Percentiles rank a stretch among this genome's conserved stretches.
phyloP scores from a whole-genome alignment of 2,888 invertebrate species.

The Leptinotarsa tumamoca region DNA sequence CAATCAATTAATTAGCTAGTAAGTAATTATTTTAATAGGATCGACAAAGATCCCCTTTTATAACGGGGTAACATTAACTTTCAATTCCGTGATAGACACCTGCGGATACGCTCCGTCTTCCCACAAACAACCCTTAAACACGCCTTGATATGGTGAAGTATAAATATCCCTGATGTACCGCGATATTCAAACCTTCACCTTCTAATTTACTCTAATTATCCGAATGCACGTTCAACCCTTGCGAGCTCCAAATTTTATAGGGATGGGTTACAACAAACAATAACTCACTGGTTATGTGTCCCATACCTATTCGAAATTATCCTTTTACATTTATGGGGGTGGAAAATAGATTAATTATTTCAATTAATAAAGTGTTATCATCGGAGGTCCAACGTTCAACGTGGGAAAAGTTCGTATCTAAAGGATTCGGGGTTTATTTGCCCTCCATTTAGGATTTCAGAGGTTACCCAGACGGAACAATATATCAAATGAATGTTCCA shows the following conservation, averaged over 20 bases:
- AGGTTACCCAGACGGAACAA: too few species aligned
- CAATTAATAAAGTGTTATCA: constrained; percentile 14
- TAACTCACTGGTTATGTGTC: constrained; percentile 6
- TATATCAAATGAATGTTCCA: too few species aligned
- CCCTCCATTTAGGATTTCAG: too few species aligned
- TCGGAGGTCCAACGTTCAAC: neutral
- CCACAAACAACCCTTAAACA: neutral
- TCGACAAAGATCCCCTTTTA: too few species aligned
- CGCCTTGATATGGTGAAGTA: neutral
- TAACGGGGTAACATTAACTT: neutral
- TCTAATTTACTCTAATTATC: constrained; percentile 3
- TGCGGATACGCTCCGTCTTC: neutral
- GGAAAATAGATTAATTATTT: constrained; percentile 14
- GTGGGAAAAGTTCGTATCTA: neutral
- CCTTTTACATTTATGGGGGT: constrained; percentile 7
- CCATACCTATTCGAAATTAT: neutral
- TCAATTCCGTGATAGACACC: neutral
- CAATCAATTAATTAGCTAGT: too few species aligned
- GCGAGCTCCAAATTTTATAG: neutral
- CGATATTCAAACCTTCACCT: neutral
- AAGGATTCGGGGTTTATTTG: neutral
- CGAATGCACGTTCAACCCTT: constrained; percentile 10
- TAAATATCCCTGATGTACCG: neutral
- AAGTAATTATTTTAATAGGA: too few species aligned
- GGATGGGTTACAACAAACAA: constrained; percentile 12